phyloP scores from a whole-genome alignment of 2,113 vertebrate species.

The Pangasianodon gigas region DNA sequence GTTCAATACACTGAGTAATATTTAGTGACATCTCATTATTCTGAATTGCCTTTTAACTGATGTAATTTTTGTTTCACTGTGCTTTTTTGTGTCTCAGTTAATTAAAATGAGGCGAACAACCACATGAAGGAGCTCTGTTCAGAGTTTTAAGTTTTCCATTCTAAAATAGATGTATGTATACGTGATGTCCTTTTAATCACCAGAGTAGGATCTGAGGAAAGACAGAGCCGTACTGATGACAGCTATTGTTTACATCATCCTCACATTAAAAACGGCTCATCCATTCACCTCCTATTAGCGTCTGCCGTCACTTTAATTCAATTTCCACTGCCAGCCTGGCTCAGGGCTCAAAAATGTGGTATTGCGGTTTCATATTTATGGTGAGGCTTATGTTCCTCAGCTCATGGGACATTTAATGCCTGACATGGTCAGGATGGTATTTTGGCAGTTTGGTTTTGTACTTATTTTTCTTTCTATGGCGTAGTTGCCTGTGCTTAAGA shows the following conservation, averaged over 20 bases:
- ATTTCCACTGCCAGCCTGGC: slow-evolving; percentile 36
- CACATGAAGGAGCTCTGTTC: slow-evolving; percentile 12
- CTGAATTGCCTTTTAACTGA: neutral
- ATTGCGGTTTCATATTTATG: slow-evolving; percentile 34
- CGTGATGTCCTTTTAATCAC: slow-evolving; percentile 21
- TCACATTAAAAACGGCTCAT: slow-evolving; percentile 43
- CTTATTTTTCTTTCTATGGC: slow-evolving; percentile 45
- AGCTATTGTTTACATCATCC: slow-evolving; percentile 40
- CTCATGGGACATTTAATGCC: slow-evolving; percentile 41
- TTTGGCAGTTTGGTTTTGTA: slow-evolving; percentile 12
- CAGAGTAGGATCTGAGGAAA: neutral
- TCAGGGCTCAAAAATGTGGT: slow-evolving; percentile 21
- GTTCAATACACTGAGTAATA: slow-evolving; percentile 21
- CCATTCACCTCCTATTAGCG: slow-evolving; percentile 31
- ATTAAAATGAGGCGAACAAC: slow-evolving; percentile 24
- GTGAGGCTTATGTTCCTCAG: slow-evolving; percentile 31
- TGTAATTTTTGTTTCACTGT: slow-evolving; percentile 7
- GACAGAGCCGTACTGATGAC: slow-evolving; percentile 34
- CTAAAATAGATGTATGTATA: neutral
- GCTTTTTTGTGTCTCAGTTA: slow-evolving; percentile 18
- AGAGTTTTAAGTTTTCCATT: slow-evolving; percentile 9
- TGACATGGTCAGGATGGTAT: slow-evolving; percentile 32
- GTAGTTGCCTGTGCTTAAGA: slow-evolving; percentile 79
- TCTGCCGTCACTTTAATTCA: slow-evolving; percentile 41
- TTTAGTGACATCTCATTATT: slow-evolving; percentile 25